Base-by-base conservation (phyloP, 2,113 vertebrate genomes). In the Rhabdornis inornatus region DNA sequence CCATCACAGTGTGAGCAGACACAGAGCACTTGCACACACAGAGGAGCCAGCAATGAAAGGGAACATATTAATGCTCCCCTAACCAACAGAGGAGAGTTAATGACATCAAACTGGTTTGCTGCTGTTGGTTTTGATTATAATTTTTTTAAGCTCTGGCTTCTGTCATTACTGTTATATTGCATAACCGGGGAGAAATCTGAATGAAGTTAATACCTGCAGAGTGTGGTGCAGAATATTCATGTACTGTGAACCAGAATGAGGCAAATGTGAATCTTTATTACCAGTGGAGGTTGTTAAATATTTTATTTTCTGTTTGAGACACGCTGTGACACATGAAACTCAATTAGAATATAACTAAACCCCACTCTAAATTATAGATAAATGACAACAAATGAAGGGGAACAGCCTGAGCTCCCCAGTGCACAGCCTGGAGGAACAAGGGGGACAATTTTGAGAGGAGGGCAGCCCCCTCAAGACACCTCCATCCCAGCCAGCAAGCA, bases 241-340 rank as follows among this genome's bases (percentile, higher is more conserved):
- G 88, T 75, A 33, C 91, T 89, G 91, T 75, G 84, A 97, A 76
- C 65, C 76, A 91, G 78, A 95, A 89, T 2, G 95, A 96, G 94
- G 94, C 86, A 91, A 96, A 96, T 93, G 89, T 75, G 94, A 97
- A 90, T 92, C 90, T 95, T 97, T 89, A 97, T 97, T 97, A 97
- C 95, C 88, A 96, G 83, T 88, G 74, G 61, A 96, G 90, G 76
- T 85, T 94, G 95, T 96, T 97, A 97, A 97, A 95, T 97, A 97
- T 95, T 97, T 97, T 97, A 87, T 94, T 96, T 97, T 96, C 93
- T 95, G 91, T 85, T 96, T 95, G 84, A 95, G 93, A 87, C 86
- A 90, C 0, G 53, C 92, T 95, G 86, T 86, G 96, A 93, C 95
- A 97, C 88, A 91, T 78, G 91, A 88, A 97, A 95, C 92, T 88